A percentile compares a stretch with the other conserved stretches of the same genome.
Conservation (phyloP, 2,113 vertebrate species). For the Dromaius novaehollandiae region DNA sequence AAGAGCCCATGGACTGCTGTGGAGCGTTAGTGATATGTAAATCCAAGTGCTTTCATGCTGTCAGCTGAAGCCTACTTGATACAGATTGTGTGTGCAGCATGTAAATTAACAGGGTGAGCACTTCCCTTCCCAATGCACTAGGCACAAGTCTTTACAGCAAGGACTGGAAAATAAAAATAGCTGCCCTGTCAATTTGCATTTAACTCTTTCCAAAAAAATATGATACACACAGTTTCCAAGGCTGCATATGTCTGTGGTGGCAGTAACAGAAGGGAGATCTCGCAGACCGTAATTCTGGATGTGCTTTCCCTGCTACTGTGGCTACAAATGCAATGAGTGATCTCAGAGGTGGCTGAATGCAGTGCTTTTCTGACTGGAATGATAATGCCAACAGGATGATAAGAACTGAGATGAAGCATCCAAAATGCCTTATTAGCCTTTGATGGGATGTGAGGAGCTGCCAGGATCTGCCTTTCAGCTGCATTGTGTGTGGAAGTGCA, state of each 20-base stretch:
- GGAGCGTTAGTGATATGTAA: not conserved
- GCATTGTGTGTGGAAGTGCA: not conserved
- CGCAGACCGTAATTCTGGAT: not conserved
- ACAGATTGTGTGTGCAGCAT: not conserved
- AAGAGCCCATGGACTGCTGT: not conserved
- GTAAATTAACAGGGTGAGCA: not conserved
- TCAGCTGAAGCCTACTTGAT: conserved; percentile 19
- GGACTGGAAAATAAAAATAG: not conserved
- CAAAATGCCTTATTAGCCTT: not conserved
- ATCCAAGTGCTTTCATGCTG: conserved; percentile 14
- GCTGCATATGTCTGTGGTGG: not conserved
- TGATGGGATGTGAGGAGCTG: not conserved
- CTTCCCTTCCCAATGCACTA: not conserved
- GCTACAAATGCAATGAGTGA: not conserved
- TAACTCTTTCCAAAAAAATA: not conserved
- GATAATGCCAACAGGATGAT: conserved; percentile 28
- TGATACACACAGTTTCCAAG: not conserved
- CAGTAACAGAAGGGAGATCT: not conserved
- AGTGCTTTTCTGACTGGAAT: conserved; percentile 47
- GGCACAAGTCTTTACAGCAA: not conserved
- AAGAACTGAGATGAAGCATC: not conserved
- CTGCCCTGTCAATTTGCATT: not conserved
- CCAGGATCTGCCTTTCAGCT: not conserved
- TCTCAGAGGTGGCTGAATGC: not conserved
- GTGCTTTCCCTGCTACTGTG: not conserved